These are phyloP conservation scores for Helarctos malayanus DNA, from an alignment of 2,797 vertebrate species.

Conservation along the genomic window DNA sequence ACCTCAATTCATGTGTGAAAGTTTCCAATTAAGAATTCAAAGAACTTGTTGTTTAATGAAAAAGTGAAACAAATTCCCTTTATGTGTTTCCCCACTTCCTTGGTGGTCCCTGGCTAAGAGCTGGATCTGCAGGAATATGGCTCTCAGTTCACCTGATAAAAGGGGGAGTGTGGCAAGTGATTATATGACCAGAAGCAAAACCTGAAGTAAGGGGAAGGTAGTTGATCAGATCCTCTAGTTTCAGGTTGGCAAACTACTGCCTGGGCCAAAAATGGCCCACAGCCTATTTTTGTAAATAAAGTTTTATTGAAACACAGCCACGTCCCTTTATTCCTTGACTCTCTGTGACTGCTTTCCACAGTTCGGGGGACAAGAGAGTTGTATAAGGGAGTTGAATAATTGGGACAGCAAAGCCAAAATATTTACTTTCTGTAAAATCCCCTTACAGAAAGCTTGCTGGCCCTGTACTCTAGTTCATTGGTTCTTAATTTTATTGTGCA, in stretches of 20 bases:
- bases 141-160: not conserved
- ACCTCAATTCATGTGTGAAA: slow-evolving; percentile 55
- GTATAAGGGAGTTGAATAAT: not conserved
- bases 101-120: not conserved
- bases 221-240: not conserved
- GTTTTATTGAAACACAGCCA: slow-evolving; percentile 59
- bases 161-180: not conserved
- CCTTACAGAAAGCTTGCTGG: not conserved
- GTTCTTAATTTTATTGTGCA: not conserved
- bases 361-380: not conserved
- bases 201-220: not conserved
- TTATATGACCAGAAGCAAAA: not conserved
- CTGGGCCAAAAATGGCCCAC: not conserved
- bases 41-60: slow-evolving; percentile 56
- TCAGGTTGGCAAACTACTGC: not conserved
- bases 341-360: not conserved
- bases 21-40: slow-evolving; percentile 77
- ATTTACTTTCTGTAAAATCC: not conserved
- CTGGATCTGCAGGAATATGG: not conserved
- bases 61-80: slow-evolving; percentile 55
- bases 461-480: not conserved
- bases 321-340: not conserved
- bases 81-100: not conserved
- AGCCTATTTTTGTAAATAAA: slow-evolving; percentile 66
- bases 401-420: not conserved